phyloP scores from a whole-genome alignment of 1,140 invertebrate species.

The Polypedilum pembai region DNA sequence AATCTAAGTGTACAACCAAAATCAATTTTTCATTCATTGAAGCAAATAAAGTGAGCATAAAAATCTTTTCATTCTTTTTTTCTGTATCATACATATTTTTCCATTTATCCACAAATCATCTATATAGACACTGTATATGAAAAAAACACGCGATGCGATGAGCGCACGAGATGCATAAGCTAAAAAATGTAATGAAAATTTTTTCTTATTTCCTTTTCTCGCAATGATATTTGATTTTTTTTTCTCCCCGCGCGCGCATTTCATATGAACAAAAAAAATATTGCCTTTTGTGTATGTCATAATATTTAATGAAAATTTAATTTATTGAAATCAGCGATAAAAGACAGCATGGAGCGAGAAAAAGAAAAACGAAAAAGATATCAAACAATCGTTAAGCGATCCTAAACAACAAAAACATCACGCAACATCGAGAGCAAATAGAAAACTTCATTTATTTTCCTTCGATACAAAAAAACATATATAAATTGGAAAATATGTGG shows the following conservation, averaged over 20 bases:
- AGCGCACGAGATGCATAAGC: not conserved
- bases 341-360: not conserved
- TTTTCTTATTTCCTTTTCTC: not conserved
- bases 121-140: not conserved
- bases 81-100: not conserved
- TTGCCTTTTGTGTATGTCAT: conserved; percentile 4
- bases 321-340: conserved; percentile 14
- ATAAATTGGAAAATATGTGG: not conserved
- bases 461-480: not conserved
- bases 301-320: conserved; percentile 15
- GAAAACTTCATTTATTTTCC: conserved; percentile 13
- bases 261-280: not conserved
- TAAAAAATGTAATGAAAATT: conserved; percentile 10
- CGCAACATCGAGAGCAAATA: not conserved
- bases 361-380: no score
- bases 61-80: not conserved
- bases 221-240: conserved; percentile 13
- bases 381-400: no score
- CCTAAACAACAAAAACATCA: no score
- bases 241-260: not conserved
- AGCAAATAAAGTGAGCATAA: not conserved
- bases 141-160: not conserved
- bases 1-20: no score
- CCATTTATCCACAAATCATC: conserved; percentile 1
- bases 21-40: no score